Evolutionary conservation across 2,113 vertebrate species (phyloP), one percentile per base, ranked within the genome.

Genomic region (Tychaedon coryphoeus): DNA sequence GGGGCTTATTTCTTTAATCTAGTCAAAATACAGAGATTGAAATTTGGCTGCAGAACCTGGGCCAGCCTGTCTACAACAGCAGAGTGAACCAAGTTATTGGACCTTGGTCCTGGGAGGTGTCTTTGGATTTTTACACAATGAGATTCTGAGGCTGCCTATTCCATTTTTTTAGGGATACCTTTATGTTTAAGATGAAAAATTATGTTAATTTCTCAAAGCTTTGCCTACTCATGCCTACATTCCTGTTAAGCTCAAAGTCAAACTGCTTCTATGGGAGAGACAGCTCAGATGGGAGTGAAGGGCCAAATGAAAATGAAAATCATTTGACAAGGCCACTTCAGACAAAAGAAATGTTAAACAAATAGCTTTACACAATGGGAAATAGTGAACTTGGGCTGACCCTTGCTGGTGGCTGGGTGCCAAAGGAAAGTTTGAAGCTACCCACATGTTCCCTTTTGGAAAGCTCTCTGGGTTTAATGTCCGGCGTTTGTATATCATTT

Each of bases 281-380:
- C 74, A 96, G 83, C 61, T 95, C 43, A n/a, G 54, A 95, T 24
- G 22, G 40, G 80, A 96, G 73, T 60, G 75, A 96, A 96, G 92
- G 74, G 65, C 82, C 95, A 97, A 96, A 81, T 70, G 81, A 97
- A 96, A 95, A 96, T 89, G 70, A 75, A 82, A 88, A 72, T 95
- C 91, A 70, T 83, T 94, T 91, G 95, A 93, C 92, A 91, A 90
- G 92, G 69, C 85, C 91, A 84, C 67, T 94, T 97, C 94, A 96
- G 92, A 97, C 95, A 97, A 97, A 97, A 97, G 92, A 88, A 97
- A 95, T 95, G 76, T 86, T 95, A 95, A 94, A 88, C 91, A 95
- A 89, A 96, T 93, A 97, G 95, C 61, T 94, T 96, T 95, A 90
- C 83, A 96, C 96, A 97, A 94, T 91, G 83, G 93, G 95, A 93